Evolutionary conservation across 2,797 vertebrate species (phyloP).

Genomic region (Poeciliopsis presidionis): DNA sequence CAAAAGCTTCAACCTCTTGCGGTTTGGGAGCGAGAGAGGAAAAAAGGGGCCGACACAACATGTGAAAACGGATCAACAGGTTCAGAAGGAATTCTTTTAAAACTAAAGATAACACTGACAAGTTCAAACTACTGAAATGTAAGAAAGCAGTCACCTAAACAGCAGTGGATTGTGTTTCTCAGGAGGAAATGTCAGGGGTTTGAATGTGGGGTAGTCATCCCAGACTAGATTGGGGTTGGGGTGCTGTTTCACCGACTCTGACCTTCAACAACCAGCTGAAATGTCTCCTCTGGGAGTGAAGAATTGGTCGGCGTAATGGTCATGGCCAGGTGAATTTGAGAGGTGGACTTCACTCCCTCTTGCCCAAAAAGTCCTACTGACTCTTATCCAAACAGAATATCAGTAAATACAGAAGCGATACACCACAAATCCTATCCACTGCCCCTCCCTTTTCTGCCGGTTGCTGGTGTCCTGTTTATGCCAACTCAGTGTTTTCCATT

Average conservation of each 20-base stretch:
- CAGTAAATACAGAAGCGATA: slow-evolving; percentile 48
- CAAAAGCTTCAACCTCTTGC: slow-evolving; percentile 54
- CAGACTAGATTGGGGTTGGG: slow-evolving; percentile 57
- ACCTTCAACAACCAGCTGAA: slow-evolving; percentile 68
- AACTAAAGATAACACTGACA: not conserved
- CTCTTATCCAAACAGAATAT: slow-evolving; percentile 16
- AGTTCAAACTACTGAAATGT: slow-evolving; percentile 20
- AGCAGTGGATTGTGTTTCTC: slow-evolving; percentile 6
- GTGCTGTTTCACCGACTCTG: slow-evolving; percentile 54
- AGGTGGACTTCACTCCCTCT: slow-evolving; percentile 30
- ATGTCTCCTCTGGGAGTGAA: slow-evolving; percentile 60
- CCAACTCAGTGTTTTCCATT: slow-evolving; percentile 59
- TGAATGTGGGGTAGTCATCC: slow-evolving; percentile 60
- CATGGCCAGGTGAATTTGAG: slow-evolving; percentile 12
- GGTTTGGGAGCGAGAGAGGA: slow-evolving; percentile 12
- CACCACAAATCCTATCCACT: not conserved
- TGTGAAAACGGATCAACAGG: slow-evolving; percentile 3
- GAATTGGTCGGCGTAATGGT: slow-evolving; percentile 33
- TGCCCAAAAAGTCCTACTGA: slow-evolving; percentile 29
- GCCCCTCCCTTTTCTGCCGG: not conserved
- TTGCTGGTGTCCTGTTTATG: slow-evolving; percentile 56
- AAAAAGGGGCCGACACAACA: not conserved
- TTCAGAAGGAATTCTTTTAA: not conserved
- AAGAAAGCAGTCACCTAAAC: slow-evolving; percentile 16
- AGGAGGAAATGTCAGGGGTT: slow-evolving; percentile 37